Evolutionary conservation across 2,888 invertebrate species (phyloP), one percentile per base, ranked within the genome.

Genomic region (Merodon equestris): DNA sequence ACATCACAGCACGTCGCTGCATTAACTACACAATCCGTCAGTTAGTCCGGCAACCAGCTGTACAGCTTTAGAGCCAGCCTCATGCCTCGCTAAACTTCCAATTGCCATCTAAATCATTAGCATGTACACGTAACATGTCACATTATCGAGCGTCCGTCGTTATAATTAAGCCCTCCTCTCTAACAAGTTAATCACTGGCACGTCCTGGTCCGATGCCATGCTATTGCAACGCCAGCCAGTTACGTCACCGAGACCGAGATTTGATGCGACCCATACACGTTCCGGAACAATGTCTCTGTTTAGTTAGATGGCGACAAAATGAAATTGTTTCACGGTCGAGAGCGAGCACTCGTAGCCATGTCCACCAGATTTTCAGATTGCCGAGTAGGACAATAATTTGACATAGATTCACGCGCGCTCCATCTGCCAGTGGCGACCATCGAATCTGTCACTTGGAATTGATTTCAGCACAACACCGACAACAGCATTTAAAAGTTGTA

Each of bases 121-220:
- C 70, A 75, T 81, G 81, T 81, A 61, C 70, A 75, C 75, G 81
- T 81, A 61, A 81, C 81, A 75, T 81, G 75, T 66, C 81, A 75
- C 81, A 81, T 81, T 81, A 81, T 75, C 74, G 51, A 64, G 64
- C 73, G 42, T 51, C 34, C 53, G 56, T 27, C 68, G 68, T 56
- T 74, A 79, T 71, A 81, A 81, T 81, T 81, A 81, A 74, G 60
- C 57, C 75, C 34, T 81, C 81, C 75, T 71, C 70, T 66, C 38
- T 66, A 71, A 81, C 81, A 81, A 81, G 60, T 81, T 81, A 81
- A 81, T 81, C 75, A 81, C 81, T 60, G 40, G 2, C 27, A 27
- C 27, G 27, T 27, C 27, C 40, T 14, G 51, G 47, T 18, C 36
- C 9, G 17, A 38, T 51, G 13, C 53, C 47, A 14, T 9, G n/a